phyloP scores from a whole-genome alignment of 2,888 invertebrate species.

The Ophraella communa region DNA sequence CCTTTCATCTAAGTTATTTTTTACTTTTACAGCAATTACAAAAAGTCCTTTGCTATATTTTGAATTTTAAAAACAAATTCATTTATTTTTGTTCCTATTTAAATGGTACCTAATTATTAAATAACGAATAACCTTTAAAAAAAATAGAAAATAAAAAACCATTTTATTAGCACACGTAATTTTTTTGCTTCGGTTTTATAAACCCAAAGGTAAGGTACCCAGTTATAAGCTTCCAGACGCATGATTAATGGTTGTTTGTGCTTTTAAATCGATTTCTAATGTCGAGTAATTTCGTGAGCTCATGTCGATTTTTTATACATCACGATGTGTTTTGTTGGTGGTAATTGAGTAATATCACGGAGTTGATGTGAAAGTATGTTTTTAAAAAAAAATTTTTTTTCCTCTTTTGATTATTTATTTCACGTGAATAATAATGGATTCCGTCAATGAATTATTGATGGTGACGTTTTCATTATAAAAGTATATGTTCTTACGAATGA shows the following conservation, averaged over 20 bases:
- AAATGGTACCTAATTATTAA: too few relatives aligned
- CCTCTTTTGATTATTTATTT: background rate
- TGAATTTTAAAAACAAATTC: too few relatives aligned
- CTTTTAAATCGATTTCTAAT: slow-evolving; percentile 42
- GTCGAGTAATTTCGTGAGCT: slow-evolving; percentile 26
- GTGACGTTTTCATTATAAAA: background rate
- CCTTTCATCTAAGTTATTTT: too few relatives aligned
- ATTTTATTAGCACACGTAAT: background rate
- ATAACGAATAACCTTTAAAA: too few relatives aligned
- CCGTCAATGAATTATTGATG: background rate
- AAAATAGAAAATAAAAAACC: background rate
- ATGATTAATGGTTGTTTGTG: slow-evolving; percentile 21
- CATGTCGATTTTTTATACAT: slow-evolving; percentile 19
- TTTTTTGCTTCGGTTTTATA: background rate
- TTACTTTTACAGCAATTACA: too few relatives aligned
- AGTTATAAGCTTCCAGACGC: slow-evolving; percentile 23
- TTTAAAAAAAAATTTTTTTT: too few relatives aligned
- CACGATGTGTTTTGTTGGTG: slow-evolving; percentile 14
- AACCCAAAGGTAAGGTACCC: slow-evolving; percentile 2
- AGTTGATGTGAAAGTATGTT: slow-evolving; percentile 7
- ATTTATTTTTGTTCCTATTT: too few relatives aligned
- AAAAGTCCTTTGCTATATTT: too few relatives aligned
- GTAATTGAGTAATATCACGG: slow-evolving; percentile 22
- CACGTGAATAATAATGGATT: background rate
- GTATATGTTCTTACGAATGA: background rate